Percentiles rank a stretch among this genome's conserved stretches.
Evolutionary conservation across 1,140 invertebrate species (phyloP).

Genomic region (Diorhabda carinulata): DNA sequence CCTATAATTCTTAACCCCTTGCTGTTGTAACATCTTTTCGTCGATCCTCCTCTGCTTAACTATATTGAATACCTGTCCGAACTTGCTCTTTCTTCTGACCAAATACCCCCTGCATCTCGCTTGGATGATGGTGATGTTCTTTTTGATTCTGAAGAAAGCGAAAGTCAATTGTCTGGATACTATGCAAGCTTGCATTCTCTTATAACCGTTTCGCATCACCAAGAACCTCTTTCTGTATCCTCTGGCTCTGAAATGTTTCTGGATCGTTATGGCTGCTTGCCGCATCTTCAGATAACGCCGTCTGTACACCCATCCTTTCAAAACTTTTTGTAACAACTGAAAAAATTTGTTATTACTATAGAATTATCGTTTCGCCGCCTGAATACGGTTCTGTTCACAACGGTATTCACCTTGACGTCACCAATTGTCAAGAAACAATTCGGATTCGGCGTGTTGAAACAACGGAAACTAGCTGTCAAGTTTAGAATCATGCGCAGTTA

Average conservation of each 20-base stretch:
- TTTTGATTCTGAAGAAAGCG: conserved; percentile 68
- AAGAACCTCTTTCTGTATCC: conserved; percentile 66
- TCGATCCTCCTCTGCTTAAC: conserved; percentile 56
- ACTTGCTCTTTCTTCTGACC: conserved; percentile 52
- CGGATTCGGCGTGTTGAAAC: too few species aligned
- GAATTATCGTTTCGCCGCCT: too few species aligned
- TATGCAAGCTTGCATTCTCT: conserved; percentile 81
- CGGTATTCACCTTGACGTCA: too few species aligned
- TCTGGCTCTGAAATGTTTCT: conserved; percentile 76
- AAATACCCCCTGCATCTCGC: conserved; percentile 70
- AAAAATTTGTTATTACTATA: conserved; percentile 54
- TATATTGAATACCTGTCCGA: conserved; percentile 51
- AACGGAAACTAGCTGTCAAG: too few species aligned
- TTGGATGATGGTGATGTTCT: conserved; percentile 66
- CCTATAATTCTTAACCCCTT: conserved; percentile 62
- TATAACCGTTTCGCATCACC: conserved; percentile 71
- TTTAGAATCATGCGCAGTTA: too few species aligned
- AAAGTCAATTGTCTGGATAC: conserved; percentile 70
- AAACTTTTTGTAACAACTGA: conserved; percentile 75
- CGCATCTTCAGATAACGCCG: conserved; percentile 63
- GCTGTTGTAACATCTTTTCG: conserved; percentile 58
- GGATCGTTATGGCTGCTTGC: conserved; percentile 68
- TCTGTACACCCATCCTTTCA: conserved; percentile 74
- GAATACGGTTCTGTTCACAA: too few species aligned
- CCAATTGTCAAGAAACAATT: too few species aligned